phyloP scores from a whole-genome alignment of 2,797 vertebrate genomes.

The Morelia viridis region DNA sequence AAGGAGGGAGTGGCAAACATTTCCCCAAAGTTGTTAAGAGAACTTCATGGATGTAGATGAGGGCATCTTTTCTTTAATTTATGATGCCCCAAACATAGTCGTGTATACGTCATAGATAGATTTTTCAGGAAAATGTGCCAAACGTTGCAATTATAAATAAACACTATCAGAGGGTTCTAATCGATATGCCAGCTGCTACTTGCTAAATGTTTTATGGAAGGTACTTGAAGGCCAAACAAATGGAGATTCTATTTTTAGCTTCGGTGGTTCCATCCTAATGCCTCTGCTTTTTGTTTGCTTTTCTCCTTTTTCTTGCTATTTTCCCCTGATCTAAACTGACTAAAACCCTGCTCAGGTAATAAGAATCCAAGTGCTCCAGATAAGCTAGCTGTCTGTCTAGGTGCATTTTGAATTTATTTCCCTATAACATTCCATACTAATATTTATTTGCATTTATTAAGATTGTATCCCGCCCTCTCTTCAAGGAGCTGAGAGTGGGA shows the following conservation, averaged over 20 bases:
- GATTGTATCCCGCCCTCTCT: constrained; percentile 5
- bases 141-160: not conserved
- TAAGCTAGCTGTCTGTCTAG: not conserved
- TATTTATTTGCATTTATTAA: not conserved
- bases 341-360: not conserved
- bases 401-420: not conserved
- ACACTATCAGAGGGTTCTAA: constrained; percentile 4
- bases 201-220: constrained; percentile 26
- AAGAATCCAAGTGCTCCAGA: not conserved
- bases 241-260: not conserved
- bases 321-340: not conserved
- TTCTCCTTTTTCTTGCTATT: not conserved
- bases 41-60: not conserved
- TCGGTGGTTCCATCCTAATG: not conserved
- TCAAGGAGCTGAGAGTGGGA: not conserved
- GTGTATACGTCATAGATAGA: constrained; percentile 9
- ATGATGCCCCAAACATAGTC: not conserved
- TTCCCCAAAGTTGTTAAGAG: too few species aligned
- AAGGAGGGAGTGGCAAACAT: too few species aligned
- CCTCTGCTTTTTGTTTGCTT: not conserved
- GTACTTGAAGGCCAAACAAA: not conserved
- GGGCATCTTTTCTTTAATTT: not conserved
- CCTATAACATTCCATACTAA: not conserved
- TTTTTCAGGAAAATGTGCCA: constrained; percentile 34
- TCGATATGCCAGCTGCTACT: constrained; percentile 7